Percentiles rank a stretch among this genome's conserved stretches.
phyloP scores from a whole-genome alignment of 2,113 vertebrate genomes.

The Phodopus roborovskii region DNA sequence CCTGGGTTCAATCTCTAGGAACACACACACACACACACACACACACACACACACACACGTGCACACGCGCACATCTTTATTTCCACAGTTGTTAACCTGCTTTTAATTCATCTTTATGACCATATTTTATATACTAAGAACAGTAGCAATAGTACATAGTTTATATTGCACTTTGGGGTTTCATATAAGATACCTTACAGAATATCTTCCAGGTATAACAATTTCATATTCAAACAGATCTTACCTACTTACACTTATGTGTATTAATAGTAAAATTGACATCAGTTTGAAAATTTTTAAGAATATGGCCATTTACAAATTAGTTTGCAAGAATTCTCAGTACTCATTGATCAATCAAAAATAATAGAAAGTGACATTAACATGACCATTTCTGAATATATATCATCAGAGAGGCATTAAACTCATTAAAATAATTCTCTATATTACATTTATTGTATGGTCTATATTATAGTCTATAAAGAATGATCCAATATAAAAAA shows the following conservation, averaged over 20 bases:
- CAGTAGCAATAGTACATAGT: neutral
- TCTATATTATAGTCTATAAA: neutral
- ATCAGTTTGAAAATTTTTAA: neutral
- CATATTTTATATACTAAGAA: neutral
- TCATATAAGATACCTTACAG: neutral
- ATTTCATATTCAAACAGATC: neutral
- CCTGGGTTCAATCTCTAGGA: neutral
- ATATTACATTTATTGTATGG: neutral
- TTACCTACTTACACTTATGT: neutral
- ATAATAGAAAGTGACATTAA: conserved; percentile 37
- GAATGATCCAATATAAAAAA: neutral
- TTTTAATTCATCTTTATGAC: neutral
- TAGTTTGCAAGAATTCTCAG: conserved; percentile 35
- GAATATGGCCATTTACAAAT: conserved; percentile 35
- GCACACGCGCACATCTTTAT: neutral
- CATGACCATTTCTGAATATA: conserved; percentile 27
- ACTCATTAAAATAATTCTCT: conserved; percentile 49
- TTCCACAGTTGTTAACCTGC: neutral
- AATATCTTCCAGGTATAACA: neutral
- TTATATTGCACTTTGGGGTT: neutral
- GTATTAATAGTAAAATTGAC: conserved; percentile 2
- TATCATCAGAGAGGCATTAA: neutral
- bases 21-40: neutral
- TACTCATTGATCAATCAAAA: conserved; percentile 28
- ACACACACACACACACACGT: too few relatives aligned